A percentile compares a stretch with the other conserved stretches of the same genome.
phyloP scores from a whole-genome alignment of 2,888 invertebrate species.

The Euzetes globulus region DNA sequence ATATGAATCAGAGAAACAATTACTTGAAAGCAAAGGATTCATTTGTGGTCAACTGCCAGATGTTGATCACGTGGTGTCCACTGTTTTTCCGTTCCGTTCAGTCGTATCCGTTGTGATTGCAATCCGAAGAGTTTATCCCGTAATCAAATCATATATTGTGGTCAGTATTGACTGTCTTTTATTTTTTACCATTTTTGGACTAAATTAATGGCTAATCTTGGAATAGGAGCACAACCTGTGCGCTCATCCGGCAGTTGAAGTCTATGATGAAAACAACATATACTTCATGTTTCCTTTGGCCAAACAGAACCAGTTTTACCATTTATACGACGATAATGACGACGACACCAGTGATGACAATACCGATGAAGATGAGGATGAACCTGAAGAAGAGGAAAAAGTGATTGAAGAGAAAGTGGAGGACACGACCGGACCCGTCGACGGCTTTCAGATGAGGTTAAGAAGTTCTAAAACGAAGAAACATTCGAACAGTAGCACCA shows the following conservation, averaged over 20 bases:
- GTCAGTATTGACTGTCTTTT: too few species aligned
- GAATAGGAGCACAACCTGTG: slow-evolving; percentile 45
- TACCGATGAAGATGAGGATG: slow-evolving; percentile 33
- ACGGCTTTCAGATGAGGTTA: not conserved
- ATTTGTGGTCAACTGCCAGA: slow-evolving; percentile 47
- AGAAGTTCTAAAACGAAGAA: slow-evolving; percentile 10
- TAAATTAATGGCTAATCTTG: too few species aligned
- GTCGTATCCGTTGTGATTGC: slow-evolving; percentile 50
- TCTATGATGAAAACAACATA: slow-evolving; percentile 48
- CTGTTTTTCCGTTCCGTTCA: slow-evolving; percentile 49
- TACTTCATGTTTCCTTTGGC: slow-evolving; percentile 50
- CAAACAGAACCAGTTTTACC: slow-evolving; percentile 50
- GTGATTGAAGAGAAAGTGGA: not conserved
- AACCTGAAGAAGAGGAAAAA: slow-evolving; percentile 27
- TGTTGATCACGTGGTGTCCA: slow-evolving; percentile 48
- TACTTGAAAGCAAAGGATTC: slow-evolving; percentile 46
- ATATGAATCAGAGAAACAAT: slow-evolving; percentile 37
- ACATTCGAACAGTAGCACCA: not conserved
- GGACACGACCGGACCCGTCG: slow-evolving; percentile 3
- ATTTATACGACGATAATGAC: slow-evolving; percentile 46
- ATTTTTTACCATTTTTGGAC: too few species aligned
- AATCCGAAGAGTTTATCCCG: slow-evolving; percentile 49
- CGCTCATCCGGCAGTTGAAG: slow-evolving; percentile 50
- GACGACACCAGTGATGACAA: slow-evolving; percentile 38
- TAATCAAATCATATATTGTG: slow-evolving; percentile 41